phyloP scores from a whole-genome alignment of 2,888 invertebrate species.

The Lithophane socia region DNA sequence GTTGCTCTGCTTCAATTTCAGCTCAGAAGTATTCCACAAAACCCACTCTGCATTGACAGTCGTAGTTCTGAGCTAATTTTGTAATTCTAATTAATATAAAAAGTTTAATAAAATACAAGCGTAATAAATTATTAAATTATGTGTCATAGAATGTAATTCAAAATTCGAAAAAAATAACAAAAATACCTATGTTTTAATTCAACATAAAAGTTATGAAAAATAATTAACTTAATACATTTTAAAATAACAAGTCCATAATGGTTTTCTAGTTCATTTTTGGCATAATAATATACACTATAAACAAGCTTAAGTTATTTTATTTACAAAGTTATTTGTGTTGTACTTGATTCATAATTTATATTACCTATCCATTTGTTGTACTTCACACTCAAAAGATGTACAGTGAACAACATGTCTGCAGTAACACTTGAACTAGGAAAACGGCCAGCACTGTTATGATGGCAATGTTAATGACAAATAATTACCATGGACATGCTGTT shows the following conservation, averaged over 20 bases:
- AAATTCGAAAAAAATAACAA: neutral
- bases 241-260: neutral
- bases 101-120: neutral
- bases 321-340: conserved; percentile 1
- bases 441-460: neutral
- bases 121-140: conserved; percentile 10
- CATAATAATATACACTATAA: neutral
- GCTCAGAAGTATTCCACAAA: neutral
- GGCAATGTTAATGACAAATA: neutral
- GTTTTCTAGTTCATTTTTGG: neutral
- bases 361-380: conserved; percentile 16
- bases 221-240: neutral
- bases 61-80: neutral
- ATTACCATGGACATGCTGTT: neutral
- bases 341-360: neutral
- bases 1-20: too few relatives aligned
- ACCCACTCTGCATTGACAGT: neutral
- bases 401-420: neutral
- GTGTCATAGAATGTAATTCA: neutral
- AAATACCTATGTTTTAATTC: neutral
- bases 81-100: neutral
- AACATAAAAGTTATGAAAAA: neutral
- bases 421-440: conserved; percentile 1
- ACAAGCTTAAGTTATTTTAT: conserved; percentile 9
- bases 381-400: neutral